Evolutionary conservation across 2,797 vertebrate species (phyloP).

Genomic region (Nothura maculosa): DNA sequence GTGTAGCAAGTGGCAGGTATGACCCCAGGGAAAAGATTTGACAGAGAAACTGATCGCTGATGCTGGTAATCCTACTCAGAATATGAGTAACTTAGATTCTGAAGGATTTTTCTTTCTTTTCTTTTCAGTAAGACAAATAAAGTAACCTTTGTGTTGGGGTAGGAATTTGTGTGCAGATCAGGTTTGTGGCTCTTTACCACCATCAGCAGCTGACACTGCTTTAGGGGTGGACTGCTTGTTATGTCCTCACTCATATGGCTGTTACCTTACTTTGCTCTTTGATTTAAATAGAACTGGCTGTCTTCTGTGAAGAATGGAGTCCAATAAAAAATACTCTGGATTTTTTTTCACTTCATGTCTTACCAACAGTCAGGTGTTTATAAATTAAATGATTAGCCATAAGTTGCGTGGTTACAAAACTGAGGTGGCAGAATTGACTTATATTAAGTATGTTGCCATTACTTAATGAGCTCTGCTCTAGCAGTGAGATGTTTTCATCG

Average conservation of each 20-base stretch:
- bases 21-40: neutral
- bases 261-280: neutral
- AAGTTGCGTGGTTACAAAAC: neutral
- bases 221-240: neutral
- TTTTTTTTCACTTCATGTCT: neutral
- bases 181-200: neutral
- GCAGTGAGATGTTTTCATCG: neutral
- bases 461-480: slow-evolving; percentile 22
- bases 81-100: neutral
- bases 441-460: neutral
- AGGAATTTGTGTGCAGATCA: neutral
- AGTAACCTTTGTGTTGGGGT: neutral
- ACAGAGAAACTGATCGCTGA: neutral
- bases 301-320: neutral
- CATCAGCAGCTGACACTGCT: neutral
- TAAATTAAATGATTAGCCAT: neutral
- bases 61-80: neutral
- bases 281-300: neutral
- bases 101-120: neutral
- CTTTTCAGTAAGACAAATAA: neutral
- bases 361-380: neutral
- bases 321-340: neutral
- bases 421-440: neutral
- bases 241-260: neutral
- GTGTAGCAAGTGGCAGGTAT: neutral